phyloP scores from a whole-genome alignment of 1,140 invertebrate species.

The Caligus rogercresseyi region DNA sequence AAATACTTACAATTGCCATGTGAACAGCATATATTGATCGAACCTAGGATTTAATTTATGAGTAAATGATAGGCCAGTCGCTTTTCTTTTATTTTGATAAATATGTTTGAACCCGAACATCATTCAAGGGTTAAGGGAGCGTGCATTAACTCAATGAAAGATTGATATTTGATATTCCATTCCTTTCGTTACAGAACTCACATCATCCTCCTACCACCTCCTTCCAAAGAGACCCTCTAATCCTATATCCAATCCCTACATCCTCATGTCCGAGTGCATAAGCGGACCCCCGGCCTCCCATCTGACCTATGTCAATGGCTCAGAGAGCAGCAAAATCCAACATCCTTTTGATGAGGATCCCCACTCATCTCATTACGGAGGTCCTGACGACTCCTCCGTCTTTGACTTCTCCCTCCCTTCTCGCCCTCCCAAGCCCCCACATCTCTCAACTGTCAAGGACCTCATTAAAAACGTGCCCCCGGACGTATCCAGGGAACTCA shows the following conservation, averaged over 20 bases:
- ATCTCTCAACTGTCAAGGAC: neutral
- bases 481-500: neutral
- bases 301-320: neutral
- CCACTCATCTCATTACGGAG: neutral
- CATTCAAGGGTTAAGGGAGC: too few species aligned
- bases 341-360: neutral
- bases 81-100: too few species aligned
- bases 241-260: slow-evolving; percentile 31
- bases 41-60: too few species aligned
- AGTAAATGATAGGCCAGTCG: too few species aligned
- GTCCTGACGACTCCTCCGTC: neutral
- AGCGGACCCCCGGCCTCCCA: slow-evolving; percentile 39
- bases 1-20: too few species aligned
- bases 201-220: slow-evolving; percentile 20
- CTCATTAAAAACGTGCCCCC: neutral
- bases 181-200: too few species aligned
- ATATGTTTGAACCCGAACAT: too few species aligned
- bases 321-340: neutral
- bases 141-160: too few species aligned
- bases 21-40: too few species aligned
- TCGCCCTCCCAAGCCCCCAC: slow-evolving; percentile 1
- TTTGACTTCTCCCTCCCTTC: neutral
- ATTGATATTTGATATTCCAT: slow-evolving; percentile 28
- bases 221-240: slow-evolving; percentile 17
- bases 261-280: slow-evolving; percentile 58